Base-by-base conservation (phyloP, 2,888 invertebrate genomes). In the Eilema caniola region DNA sequence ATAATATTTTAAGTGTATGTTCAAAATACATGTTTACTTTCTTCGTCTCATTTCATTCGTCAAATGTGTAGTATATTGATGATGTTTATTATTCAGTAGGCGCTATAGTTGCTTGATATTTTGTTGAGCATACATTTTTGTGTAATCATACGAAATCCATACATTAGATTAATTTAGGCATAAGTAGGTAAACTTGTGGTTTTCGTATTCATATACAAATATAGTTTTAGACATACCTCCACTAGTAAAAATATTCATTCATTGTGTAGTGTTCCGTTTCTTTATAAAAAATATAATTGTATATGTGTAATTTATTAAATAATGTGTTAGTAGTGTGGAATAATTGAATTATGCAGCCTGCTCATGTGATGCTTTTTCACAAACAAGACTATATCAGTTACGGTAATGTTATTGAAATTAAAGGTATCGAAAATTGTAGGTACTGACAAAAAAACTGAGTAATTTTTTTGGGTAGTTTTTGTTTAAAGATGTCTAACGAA, bases 131-230 rank as follows among this genome's bases (percentile, higher is more conserved):
- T 41, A 68, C 37, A 25, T 37, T 37, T 41, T 63, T 62, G 62
- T 62, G 56, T 68, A 31, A 28, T 53, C 53, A 53, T 53, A 53
- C 53, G 53, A 53, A 65, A 66, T 24, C 62, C 66, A 62, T 33
- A 65, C 56, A 31, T 60, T 66, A 70, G 56, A 23, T 16, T 66
- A 70, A 66, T 62, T 66, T 70, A 70, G 70, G 56, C 25, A 25
- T 70, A 70, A 70, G 66, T 66, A 70, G 70, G 8, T 62, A 62
- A 70, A 37, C 47, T 47, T 47, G 65, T 66, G 62, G 62, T 66
- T 70, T 62, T 62, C 57, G 57, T 70, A 70, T 16, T n/a, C 7
- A 53, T n/a, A 53, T 53, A 33, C 65, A 66, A 41, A 25, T 25
- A 16, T 24, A 63, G 59, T 33, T 20, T 66, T 59, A 33, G 25